These are phyloP conservation scores for Tamandua tetradactyla DNA, from an alignment of 2,797 vertebrate species.

Conservation along the genomic window DNA sequence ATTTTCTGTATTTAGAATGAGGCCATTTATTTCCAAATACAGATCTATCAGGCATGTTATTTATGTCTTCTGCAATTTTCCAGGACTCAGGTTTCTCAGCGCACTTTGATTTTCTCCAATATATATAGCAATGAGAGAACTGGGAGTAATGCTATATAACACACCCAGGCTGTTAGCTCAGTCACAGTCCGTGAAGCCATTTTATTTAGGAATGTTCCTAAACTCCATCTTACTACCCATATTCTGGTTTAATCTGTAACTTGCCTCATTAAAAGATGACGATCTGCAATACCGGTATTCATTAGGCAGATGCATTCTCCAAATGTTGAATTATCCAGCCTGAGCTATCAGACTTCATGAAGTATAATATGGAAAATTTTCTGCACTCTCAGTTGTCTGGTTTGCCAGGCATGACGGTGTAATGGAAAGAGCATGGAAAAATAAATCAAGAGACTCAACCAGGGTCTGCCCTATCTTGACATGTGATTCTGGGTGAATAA, in stretches of 20 bases:
- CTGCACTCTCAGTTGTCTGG: accelerated
- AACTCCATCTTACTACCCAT: accelerated
- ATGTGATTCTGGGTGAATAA: neutral
- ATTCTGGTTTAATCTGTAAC: neutral
- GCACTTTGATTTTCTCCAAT: slow-evolving; percentile 41
- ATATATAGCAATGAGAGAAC: neutral
- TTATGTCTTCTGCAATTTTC: slow-evolving; percentile 51
- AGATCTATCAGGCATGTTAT: slow-evolving; percentile 61
- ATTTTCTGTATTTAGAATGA: slow-evolving; percentile 69
- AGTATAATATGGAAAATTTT: accelerated
- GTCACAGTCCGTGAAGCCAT: accelerated
- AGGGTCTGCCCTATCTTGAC: neutral
- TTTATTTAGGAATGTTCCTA: accelerated
- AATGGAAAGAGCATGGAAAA: neutral
- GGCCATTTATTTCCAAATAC: slow-evolving; percentile 68
- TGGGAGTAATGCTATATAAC: neutral
- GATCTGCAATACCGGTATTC: accelerated
- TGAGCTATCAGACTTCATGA: accelerated
- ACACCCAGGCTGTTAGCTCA: accelerated
- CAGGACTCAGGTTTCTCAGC: slow-evolving; percentile 14
- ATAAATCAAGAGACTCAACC: neutral
- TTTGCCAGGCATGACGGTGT: accelerated
- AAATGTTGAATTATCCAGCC: neutral
- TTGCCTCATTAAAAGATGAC: neutral
- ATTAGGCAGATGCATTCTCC: neutral